A percentile compares a stretch with the other conserved stretches of the same genome.
Conservation (phyloP, 2,113 vertebrate species). For the Syngnathus typhle region DNA sequence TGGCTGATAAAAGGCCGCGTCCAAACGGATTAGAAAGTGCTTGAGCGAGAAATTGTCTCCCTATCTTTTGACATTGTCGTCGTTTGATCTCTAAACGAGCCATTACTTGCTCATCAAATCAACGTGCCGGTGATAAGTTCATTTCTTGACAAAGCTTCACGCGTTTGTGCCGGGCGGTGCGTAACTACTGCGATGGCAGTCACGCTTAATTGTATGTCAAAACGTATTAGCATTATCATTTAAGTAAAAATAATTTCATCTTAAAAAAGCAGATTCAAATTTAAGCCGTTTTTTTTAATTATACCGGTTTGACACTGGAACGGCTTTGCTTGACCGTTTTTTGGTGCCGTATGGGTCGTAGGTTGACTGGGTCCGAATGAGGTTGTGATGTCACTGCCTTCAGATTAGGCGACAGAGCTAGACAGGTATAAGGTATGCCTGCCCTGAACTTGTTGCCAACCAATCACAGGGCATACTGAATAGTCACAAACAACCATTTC, state of each 20-base stretch:
- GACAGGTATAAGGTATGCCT: too few species aligned
- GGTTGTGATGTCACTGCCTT: too few species aligned
- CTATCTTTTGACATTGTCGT: slow-evolving; percentile 42
- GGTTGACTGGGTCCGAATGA: too few species aligned
- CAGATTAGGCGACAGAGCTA: too few species aligned
- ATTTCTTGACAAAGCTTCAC: slow-evolving; percentile 7
- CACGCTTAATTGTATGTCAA: neutral
- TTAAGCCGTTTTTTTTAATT: too few species aligned
- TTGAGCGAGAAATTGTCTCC: slow-evolving; percentile 55
- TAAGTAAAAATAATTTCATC: neutral
- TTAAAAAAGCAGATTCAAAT: neutral
- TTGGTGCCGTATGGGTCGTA: too few species aligned
- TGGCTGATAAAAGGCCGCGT: slow-evolving; percentile 52
- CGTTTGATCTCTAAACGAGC: slow-evolving; percentile 53
- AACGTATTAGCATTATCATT: neutral
- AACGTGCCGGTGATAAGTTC: slow-evolving; percentile 23
- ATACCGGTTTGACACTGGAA: too few species aligned
- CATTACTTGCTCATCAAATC: slow-evolving; percentile 49
- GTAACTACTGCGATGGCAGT: neutral
- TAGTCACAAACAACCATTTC: too few species aligned
- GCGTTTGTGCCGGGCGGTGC: neutral
- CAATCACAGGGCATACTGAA: too few species aligned
- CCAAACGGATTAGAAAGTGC: slow-evolving; percentile 57
- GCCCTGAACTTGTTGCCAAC: too few species aligned
- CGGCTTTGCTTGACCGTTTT: too few species aligned